Conservation (phyloP, 1,140 invertebrate genomes). For the Listronotus oregonensis region DNA sequence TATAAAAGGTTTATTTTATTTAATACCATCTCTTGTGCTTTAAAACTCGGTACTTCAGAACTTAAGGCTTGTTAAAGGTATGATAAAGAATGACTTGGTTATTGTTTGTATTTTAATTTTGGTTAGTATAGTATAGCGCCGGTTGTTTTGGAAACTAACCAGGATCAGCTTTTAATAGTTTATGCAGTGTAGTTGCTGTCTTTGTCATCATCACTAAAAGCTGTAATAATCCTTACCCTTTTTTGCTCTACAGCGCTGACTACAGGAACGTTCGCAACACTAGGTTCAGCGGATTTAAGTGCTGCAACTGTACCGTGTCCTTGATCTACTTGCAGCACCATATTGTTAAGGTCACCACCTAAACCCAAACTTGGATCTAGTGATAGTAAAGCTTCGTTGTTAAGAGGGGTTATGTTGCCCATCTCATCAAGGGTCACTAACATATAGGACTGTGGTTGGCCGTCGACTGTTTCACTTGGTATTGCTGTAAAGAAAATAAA, state of each 20-base stretch:
- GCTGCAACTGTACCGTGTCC: constrained; percentile 26
- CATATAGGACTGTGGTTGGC: constrained; percentile 66
- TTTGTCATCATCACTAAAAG: too few species aligned
- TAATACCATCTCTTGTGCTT: too few species aligned
- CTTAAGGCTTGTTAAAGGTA: too few species aligned
- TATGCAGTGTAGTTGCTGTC: too few species aligned
- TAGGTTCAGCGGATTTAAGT: constrained; percentile 13
- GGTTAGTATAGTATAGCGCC: too few species aligned
- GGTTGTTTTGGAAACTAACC: too few species aligned
- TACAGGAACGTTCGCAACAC: neutral
- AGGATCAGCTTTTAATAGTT: too few species aligned
- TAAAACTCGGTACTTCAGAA: too few species aligned
- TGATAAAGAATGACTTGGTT: too few species aligned
- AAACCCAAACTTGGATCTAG: constrained; percentile 52
- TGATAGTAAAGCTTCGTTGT: constrained; percentile 66
- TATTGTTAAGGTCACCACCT: constrained; percentile 51
- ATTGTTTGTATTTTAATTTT: too few species aligned
- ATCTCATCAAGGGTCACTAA: constrained; percentile 68
- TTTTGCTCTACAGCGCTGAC: neutral
- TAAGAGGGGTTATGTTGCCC: constrained; percentile 70
- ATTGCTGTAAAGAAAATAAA: constrained; percentile 56
- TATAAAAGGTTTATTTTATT: neutral
- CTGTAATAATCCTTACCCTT: neutral
- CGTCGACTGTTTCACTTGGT: constrained; percentile 68
- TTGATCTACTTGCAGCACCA: constrained; percentile 53